Base-by-base conservation (phyloP, 1,140 invertebrate genomes). In the Drosophila takahashii region DNA sequence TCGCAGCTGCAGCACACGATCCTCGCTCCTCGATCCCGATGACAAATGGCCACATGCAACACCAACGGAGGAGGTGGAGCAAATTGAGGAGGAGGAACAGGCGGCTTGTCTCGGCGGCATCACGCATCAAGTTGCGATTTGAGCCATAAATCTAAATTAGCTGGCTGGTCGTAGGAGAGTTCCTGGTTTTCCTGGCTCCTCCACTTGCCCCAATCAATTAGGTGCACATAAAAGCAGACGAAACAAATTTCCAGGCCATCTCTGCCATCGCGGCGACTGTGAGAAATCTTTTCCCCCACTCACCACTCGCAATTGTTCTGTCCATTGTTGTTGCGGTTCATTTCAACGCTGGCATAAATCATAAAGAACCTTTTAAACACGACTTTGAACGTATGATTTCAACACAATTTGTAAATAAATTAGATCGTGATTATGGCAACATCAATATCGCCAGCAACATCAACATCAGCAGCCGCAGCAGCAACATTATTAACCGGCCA, bases 321-420 rank as follows among this genome's bases (percentile, higher is more conserved):
- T 48, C 69, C 29, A 64, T 72, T 37, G 53, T 41, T 72, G 62
- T 36, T 69, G 64, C 51, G 34, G 64, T 56, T 71, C 56, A 69
- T 86, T 89, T 86, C 83, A 89, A 79, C 83, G 70, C 79, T 70
- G 62, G 44, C 79, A 87, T 87, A 87, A 87, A 84, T 87, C 84
- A 87, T 87, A 77, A 70, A 89, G 75, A 83, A 86, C 73, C 79
- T 87, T 81, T 81, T 69, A 77, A 89, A 87, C 84, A 86, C 83
- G 83, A 86, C 71, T 89, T 86, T 56, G 84, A 89, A 89, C 80
- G 84, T 89, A 76, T 87, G 84, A 87, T 87, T 87, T 87, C 84
- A 87, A 87, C 84, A 87, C 84, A 87, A 81, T 87, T 87, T 87
- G 84, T 87, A 84, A 89, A 87, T 87, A 87, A 87, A 87, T 87